These are phyloP conservation scores for Hippocampus kuda DNA, from an alignment of 2,797 vertebrate species.

Conservation along the genomic window DNA sequence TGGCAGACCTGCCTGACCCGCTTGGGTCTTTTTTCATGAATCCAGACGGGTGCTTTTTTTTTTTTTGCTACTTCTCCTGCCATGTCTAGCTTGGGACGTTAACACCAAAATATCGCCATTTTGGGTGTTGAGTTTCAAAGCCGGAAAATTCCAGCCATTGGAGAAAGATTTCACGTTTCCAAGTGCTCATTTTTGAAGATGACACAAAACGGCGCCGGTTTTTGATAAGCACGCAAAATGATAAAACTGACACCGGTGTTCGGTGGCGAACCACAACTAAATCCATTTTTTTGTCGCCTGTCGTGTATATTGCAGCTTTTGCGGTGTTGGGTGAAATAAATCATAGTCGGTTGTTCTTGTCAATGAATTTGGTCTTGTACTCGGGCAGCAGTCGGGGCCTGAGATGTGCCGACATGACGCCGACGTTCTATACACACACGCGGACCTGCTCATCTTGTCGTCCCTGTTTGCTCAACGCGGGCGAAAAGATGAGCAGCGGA, in stretches of 20 bases:
- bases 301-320: no score
- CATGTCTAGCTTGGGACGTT: not conserved
- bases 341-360: not conserved
- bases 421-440: conserved; percentile 17
- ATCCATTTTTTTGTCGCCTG: no score
- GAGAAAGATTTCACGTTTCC: not conserved
- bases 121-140: not conserved
- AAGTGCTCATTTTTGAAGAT: not conserved
- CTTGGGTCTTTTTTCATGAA: conserved; percentile 13
- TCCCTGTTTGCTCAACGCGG: conserved; percentile 4
- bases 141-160: not conserved
- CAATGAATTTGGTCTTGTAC: not conserved
- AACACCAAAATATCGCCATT: no score
- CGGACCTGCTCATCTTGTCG: conserved; percentile 9
- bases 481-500: conserved; percentile 1
- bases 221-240: not conserved
- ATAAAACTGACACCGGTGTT: no score
- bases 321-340: not conserved
- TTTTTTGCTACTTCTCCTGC: not conserved
- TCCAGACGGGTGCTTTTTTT: not conserved
- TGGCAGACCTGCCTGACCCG: conserved; percentile 9
- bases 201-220: not conserved
- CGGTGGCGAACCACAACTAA: no score
- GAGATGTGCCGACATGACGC: not conserved
- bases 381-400: no score